Base-by-base conservation (phyloP, 2,888 invertebrate species). In the Tetrapedia diversipes region DNA sequence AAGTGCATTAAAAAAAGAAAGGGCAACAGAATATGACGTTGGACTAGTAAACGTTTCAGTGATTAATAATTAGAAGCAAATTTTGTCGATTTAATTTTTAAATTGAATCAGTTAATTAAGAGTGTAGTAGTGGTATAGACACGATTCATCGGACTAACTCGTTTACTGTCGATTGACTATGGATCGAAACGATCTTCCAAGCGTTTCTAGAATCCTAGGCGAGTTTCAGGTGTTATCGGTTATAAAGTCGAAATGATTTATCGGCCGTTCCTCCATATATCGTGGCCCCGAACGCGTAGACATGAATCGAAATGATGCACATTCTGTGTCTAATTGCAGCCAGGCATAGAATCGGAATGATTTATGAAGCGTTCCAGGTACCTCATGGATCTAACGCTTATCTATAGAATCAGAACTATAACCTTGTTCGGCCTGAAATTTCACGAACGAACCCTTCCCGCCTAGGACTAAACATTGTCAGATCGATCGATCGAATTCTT, bases 301-400 rank as follows among this genome's bases (percentile, higher is more conserved):
- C 34, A 54, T 54, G 54, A 54, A 54, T 34, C 54, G 54, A 22
- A 34, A 54, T 34, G 54, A 54, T 54, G 34, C 34, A 34, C 34
- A 19, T 22, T 16, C 54, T 8, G 34, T 54, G 32, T 34, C 51
- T 14, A 22, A 3, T 19, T 11, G 8, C 54, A 22, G 14, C 34
- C 14, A 22, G 22, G 14, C 32, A 34, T 22, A 54, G 54, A 22
- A 34, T 34, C 34, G 34, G n/a, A 7, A 34, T 54, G 54, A 54
- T 34, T 54, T 54, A 54, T 34, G 0, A 8, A 22, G 34, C 16
- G 32, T 7, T 0, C 34, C 27, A 1, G 0, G 19, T 22, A 34
- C 22, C 54, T 34, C 22, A 14, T 14, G 16, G 29, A 22, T 4
- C 8, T 19, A 19, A 6, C 34, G 34, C 1, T 34, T 8, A 19